Conservation (phyloP, 64 coral and sea anemone species). For the Hydrozoanthus tunicans region DNA sequence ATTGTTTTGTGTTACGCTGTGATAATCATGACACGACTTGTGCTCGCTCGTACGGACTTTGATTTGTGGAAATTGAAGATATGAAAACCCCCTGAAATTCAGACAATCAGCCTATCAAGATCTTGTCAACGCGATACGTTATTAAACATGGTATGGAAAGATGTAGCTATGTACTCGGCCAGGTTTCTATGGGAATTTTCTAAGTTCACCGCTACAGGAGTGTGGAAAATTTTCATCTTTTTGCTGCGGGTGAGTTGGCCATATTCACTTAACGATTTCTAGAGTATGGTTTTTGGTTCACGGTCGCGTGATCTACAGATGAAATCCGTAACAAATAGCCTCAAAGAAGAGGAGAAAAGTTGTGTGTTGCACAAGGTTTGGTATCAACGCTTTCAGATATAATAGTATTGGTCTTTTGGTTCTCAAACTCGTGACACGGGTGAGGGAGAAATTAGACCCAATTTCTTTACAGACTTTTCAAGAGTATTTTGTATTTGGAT, state of each 20-base stretch:
- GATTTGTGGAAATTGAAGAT: background rate
- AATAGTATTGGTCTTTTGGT: background rate
- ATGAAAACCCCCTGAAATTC: background rate
- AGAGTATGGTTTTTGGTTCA: background rate
- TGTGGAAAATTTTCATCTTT: slow-evolving; percentile 29
- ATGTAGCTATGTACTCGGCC: background rate
- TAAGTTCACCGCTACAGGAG: slow-evolving; percentile 6
- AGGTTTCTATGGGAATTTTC: slow-evolving; percentile 1
- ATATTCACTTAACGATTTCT: background rate
- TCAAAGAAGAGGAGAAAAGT: background rate
- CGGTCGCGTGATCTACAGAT: background rate
- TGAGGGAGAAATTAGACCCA: background rate
- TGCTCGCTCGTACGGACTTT: background rate
- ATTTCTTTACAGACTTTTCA: background rate
- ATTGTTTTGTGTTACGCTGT: background rate
- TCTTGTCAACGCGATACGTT: background rate
- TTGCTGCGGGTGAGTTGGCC: background rate
- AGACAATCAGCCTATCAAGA: background rate
- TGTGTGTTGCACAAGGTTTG: background rate
- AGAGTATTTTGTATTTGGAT: background rate
- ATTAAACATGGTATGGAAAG: background rate
- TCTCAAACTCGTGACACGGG: background rate
- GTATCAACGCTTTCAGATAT: background rate
- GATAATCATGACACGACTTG: background rate
- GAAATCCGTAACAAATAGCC: background rate